Base-by-base conservation (phyloP, 2,797 vertebrate genomes). In the Pangasius sanitwongsei region DNA sequence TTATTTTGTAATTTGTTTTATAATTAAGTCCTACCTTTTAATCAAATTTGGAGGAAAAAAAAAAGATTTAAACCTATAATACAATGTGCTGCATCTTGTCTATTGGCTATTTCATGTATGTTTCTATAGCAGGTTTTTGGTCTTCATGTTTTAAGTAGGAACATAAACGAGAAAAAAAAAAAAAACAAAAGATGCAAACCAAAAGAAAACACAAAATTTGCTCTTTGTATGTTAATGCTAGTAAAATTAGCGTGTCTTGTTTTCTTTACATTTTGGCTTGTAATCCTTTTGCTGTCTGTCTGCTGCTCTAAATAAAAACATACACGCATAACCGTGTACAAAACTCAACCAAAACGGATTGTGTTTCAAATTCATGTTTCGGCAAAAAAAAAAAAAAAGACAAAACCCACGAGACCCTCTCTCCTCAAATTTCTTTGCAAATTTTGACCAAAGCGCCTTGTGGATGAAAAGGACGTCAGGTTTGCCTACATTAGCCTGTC, bases 331-430 rank as follows among this genome's bases (percentile, higher is more conserved):
- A 96, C 96, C 96, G 97, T 98, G 98, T 98, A 97, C 96, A 96
- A 96, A 97, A 97, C 97, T 53, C 88, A 90, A 95, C 97, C 97
- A 97, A 97, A 25, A 75, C 74, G 2, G 50, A 59, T 97, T 96
- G 98, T 99, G 97, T 98, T 98, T 96, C 97, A 97, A 98, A 98
- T 98, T 98, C 97, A 96, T 98, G 97, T 98, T 98, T 96, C 96
- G 97, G 97, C 97, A 98, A 98, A 97, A 98, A 97, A 61, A 48
- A 48, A 20, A 55, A 59, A 50, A 48, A 67, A 50, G 0, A 28
- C 6, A 83, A 63, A 83, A 2, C 8, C 53, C 55, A 80, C 31
- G 41, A 53, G 41, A 37, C 55, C 9, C 96, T 97, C 96, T 98
- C 94, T 95, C 96, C 97, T 98, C 94, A 96, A 96, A 96, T 96